These are phyloP conservation scores for Siniperca obscura DNA, from an alignment of 2,797 vertebrate genomes.

Conservation along the genomic window DNA sequence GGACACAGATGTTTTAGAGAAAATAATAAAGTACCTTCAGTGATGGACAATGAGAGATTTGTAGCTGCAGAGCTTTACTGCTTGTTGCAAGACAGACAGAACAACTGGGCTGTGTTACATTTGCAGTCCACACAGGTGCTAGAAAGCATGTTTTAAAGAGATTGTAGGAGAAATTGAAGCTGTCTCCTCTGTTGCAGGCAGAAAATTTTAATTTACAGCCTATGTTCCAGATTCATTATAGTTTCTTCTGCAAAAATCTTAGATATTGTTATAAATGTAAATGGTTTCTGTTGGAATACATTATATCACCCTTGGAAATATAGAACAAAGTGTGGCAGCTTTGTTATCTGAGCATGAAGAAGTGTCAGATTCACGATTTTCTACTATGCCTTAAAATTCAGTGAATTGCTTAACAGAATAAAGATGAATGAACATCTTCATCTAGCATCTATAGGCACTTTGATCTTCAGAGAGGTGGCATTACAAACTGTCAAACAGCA, in stretches of 20 bases:
- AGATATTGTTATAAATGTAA: constrained; percentile 50
- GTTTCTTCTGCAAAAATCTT: constrained; percentile 25
- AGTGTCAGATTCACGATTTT: constrained; percentile 40
- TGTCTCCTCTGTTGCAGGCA: constrained; percentile 11
- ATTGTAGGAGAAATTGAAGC: constrained; percentile 39
- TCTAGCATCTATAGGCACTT: constrained; percentile 43
- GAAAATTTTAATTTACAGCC: constrained; percentile 21
- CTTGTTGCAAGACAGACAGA: constrained; percentile 24
- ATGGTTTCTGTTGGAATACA: constrained; percentile 26
- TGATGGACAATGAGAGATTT: constrained; percentile 43
- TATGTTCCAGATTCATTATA: constrained; percentile 30
- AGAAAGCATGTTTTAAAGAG: constrained; percentile 41
- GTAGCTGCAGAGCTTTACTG: constrained; percentile 32
- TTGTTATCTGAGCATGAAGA: constrained; percentile 47
- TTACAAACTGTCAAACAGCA: constrained; percentile 57
- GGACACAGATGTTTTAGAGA: constrained; percentile 16
- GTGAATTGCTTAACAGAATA: constrained; percentile 39
- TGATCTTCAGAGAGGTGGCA: constrained; percentile 62
- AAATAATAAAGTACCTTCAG: constrained; percentile 19
- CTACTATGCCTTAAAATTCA: constrained; percentile 36
- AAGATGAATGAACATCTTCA: constrained; percentile 57
- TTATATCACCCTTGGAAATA: constrained; percentile 17
- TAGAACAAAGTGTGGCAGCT: constrained; percentile 28
- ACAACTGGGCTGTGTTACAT: constrained; percentile 30
- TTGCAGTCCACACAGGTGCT: constrained; percentile 46